Base-by-base conservation (phyloP, 2,797 vertebrate genomes). In the Pangasius sanitwongsei region DNA sequence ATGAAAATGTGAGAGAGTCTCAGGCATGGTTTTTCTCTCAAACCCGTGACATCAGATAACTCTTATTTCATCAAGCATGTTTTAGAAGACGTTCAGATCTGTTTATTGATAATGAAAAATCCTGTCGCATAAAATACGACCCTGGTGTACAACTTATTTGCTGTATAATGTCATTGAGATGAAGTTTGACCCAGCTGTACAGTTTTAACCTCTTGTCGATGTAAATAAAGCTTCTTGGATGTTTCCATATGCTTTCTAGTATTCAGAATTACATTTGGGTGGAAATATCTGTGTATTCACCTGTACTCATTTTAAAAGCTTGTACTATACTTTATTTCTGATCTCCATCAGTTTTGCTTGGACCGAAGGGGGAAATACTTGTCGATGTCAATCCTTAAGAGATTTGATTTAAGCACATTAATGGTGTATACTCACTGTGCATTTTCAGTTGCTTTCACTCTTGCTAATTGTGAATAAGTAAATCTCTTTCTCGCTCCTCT, bases 241-340 rank as follows among this genome's bases (percentile, higher is more conserved):
- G 20, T 81, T 88, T 41, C 28, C 69, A 67, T 86, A 59, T 41
- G 48, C 77, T 86, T 72, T 34, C 11, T 57, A 77, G 67, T 67
- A 61, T 82, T 61, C 18, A 37, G 41, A 8, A 1, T 81, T 16
- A 44, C 53, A 70, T 72, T n/a, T n/a, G 74, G 72, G 89, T 83
- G 72, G 81, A 55, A 53, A 31, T 85, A 61, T 72, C 37, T 74
- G 18, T 84, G 87, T 91, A 80, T 87, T 88, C 87, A 75, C 81
- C 85, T 67, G 57, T 44, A 65, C 85, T 77, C 70, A 59, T 87
- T 89, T 85, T 74, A 80, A 75, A 77, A 34, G 28, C 77, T 55
- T 89, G 88, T 90, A 89, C 31, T 88, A 87, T 89, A 90, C 61
- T 89, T 84, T 80, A 69, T 65, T 86, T 85, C 48, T 83, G 48